Conservation (phyloP, 2,888 invertebrate genomes). For the Mesochorus sp. region DNA sequence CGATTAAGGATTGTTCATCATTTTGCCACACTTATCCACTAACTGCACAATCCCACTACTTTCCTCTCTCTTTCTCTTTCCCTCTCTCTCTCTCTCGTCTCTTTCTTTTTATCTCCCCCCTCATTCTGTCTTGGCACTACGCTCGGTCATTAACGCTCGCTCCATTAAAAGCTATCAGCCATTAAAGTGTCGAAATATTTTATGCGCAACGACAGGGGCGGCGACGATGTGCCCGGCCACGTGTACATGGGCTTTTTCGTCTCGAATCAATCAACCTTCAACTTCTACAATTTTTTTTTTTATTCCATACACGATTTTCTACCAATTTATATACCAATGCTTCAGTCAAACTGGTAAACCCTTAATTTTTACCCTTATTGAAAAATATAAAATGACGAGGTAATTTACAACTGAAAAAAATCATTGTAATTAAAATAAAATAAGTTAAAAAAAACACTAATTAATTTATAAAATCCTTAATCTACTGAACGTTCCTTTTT, state of each 20-base stretch:
- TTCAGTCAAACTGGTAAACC: no score
- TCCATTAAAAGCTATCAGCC: constrained; percentile 77
- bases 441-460: no score
- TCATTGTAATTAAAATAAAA: no score
- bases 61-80: not conserved
- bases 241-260: not conserved
- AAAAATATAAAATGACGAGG: no score
- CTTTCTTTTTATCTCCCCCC: no score
- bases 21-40: constrained; percentile 1
- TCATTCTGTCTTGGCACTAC: no score
- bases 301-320: not conserved
- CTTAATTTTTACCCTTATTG: no score
- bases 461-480: no score
- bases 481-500: no score
- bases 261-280: not conserved
- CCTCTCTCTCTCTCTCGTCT: constrained; percentile 34
- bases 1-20: not conserved
- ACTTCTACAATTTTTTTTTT: not conserved
- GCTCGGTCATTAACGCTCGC: constrained; percentile 61
- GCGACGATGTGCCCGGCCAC: constrained; percentile 57
- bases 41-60: constrained; percentile 35
- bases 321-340: no score
- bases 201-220: constrained; percentile 73
- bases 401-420: no score
- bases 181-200: constrained; percentile 77